A percentile compares a stretch with the other conserved stretches of the same genome.
phyloP scores from a whole-genome alignment of 2,113 vertebrate species.

The Nanorana parkeri region DNA sequence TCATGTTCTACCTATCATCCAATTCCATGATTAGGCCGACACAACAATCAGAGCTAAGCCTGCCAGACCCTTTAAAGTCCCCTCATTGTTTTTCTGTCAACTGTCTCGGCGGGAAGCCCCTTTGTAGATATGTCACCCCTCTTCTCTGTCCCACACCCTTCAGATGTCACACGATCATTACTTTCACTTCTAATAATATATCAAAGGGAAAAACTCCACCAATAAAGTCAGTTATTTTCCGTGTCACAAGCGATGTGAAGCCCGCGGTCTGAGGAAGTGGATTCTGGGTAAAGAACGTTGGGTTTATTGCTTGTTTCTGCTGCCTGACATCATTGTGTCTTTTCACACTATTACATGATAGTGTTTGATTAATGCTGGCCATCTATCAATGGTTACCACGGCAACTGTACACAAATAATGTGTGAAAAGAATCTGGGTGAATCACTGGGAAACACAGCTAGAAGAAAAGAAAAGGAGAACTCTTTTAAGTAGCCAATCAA shows the following conservation, averaged over 20 bases:
- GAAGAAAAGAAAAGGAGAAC: neutral
- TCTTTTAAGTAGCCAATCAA: neutral
- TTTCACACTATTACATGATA: constrained; percentile 36
- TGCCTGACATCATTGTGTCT: constrained; percentile 22
- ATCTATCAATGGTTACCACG: constrained; percentile 34
- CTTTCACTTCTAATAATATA: neutral
- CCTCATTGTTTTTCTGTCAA: neutral
- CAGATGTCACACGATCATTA: constrained; percentile 4
- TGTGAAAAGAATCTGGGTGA: constrained; percentile 21
- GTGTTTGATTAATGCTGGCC: constrained; percentile 49
- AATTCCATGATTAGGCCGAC: too few species aligned
- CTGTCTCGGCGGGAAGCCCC: constrained; percentile 3
- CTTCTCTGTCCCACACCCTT: neutral
- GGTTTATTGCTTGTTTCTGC: constrained; percentile 19
- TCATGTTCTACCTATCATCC: too few species aligned
- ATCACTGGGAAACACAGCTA: constrained; percentile 13
- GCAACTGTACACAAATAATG: constrained; percentile 47
- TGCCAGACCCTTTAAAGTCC: too few species aligned
- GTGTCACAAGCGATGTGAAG: neutral
- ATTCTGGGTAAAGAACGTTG: constrained; percentile 23
- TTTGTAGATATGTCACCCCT: neutral
- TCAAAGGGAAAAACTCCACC: neutral
- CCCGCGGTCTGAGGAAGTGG: neutral
- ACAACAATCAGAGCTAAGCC: too few species aligned
- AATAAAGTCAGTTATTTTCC: neutral